Base-by-base conservation (phyloP, 2,797 vertebrate species). In the Nannoperca australis region DNA sequence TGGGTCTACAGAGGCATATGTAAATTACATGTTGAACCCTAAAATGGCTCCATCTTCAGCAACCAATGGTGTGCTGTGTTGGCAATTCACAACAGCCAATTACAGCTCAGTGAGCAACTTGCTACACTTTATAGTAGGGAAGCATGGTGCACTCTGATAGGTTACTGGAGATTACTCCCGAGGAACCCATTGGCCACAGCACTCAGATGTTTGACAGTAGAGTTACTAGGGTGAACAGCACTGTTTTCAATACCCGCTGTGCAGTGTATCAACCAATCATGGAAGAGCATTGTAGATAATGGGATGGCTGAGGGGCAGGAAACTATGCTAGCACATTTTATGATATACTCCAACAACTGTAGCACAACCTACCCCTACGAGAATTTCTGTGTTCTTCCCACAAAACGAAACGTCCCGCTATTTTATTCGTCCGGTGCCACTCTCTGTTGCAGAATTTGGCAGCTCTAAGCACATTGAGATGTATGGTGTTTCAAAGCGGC, bases 151-250 rank as follows among this genome's bases (percentile, higher is more conserved):
- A 0, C 9, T 4, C 76, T 85, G 83, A 94, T 94, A 83, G 91
- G 93, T 72, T 87, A 59, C 70, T 83, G 60, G 67, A 76, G 85
- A 70, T 49, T 22, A 22, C 76, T 56, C 59, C 42, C 18, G 1
- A 36, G 70, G 73, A 75, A 38, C 53, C 45, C 61, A 94, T 93
- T 94, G 89, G 92, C 73, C 65, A 17, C 60, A 32, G 62, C 2
- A 9, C 54, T 68, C 47, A 78, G 75, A 76, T 71, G 53, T 84
- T 79, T 69, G 61, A 82, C 78, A 18, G 65, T 65, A 53, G 84
- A 77, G 93, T 94, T 92, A 93, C 92, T 82, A 91, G 90, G 92
- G 78, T 85, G 79, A 89, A 34, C 61, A 73, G 91, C 90, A 88
- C 49, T 47, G 60, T 42, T 18, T 77, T 76, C 61, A 22, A 11